phyloP scores from a whole-genome alignment of 2,888 invertebrate species.

The Spisula subtruncata region DNA sequence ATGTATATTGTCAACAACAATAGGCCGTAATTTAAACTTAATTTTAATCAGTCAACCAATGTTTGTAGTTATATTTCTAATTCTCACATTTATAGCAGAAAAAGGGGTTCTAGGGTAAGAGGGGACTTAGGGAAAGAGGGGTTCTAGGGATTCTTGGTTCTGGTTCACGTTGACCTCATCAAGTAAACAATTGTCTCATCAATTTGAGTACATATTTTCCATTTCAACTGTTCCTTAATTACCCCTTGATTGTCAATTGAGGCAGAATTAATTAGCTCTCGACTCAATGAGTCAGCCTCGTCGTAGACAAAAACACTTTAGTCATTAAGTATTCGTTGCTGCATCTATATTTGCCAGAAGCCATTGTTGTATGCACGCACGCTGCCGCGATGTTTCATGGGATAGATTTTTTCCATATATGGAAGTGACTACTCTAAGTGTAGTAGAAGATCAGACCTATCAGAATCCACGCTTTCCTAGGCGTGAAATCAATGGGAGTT shows the following conservation, averaged over 20 bases:
- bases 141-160: not conserved
- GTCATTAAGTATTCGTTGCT: slow-evolving; percentile 41
- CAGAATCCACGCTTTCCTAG: slow-evolving; percentile 52
- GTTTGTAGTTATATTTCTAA: too few relatives aligned
- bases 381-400: slow-evolving; percentile 59
- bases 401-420: slow-evolving; percentile 71
- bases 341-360: slow-evolving; percentile 71
- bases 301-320: slow-evolving; percentile 57
- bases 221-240: slow-evolving; percentile 23
- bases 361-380: slow-evolving; percentile 68
- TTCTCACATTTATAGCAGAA: not conserved
- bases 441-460: slow-evolving; percentile 63
- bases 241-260: slow-evolving; percentile 27
- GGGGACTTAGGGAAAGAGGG: too few relatives aligned
- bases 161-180: slow-evolving; percentile 7
- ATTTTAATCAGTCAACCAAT: too few relatives aligned
- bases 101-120: too few relatives aligned
- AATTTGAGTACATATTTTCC: slow-evolving; percentile 21
- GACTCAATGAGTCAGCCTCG: slow-evolving; percentile 36
- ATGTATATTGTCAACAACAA: too few relatives aligned
- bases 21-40: too few relatives aligned
- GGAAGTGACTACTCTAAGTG: slow-evolving; percentile 68
- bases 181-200: slow-evolving; percentile 17
- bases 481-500: slow-evolving; percentile 73
- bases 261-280: slow-evolving; percentile 47